A percentile compares a stretch with the other conserved stretches of the same genome.
These are phyloP conservation scores for Sogatella furcifera DNA, from an alignment of 1,140 invertebrate genomes.

Conservation along the genomic window DNA sequence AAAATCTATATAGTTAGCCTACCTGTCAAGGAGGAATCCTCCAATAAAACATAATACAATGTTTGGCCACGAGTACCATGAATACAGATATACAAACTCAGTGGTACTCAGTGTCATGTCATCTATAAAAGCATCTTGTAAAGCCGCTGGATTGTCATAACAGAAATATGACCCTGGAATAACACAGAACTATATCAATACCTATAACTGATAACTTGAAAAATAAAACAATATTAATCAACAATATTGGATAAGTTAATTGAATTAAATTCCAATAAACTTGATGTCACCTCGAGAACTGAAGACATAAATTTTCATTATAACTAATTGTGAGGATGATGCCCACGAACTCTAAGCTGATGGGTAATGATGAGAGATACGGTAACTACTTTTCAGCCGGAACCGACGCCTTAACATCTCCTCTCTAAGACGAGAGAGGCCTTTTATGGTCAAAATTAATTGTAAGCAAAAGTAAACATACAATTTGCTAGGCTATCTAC, in stretches of 20 bases:
- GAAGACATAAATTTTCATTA: background rate
- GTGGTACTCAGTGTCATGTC: conserved; percentile 74
- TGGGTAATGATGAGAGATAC: background rate
- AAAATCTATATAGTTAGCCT: no score
- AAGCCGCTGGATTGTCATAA: conserved; percentile 90
- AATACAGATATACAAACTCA: conserved; percentile 80
- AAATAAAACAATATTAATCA: background rate
- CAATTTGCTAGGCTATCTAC: no score
- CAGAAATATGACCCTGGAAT: conserved; percentile 92
- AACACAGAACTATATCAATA: conserved; percentile 15
- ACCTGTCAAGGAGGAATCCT: conserved; percentile 88
- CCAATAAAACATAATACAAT: conserved; percentile 91
- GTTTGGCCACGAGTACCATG: conserved; percentile 97
- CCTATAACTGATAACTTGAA: no score
- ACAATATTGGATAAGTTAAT: background rate
- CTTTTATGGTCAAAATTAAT: no score
- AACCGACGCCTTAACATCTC: conserved; percentile 1
- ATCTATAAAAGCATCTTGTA: conserved; percentile 76
- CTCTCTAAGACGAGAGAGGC: background rate
- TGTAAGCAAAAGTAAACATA: no score
- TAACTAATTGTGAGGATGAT: background rate
- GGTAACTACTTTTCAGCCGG: background rate
- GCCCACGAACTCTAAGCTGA: background rate
- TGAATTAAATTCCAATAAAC: no score
- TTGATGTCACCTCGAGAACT: no score